These are phyloP conservation scores for Druon quercuslanigerum DNA, from an alignment of 1,140 invertebrate genomes.

Conservation along the genomic window DNA sequence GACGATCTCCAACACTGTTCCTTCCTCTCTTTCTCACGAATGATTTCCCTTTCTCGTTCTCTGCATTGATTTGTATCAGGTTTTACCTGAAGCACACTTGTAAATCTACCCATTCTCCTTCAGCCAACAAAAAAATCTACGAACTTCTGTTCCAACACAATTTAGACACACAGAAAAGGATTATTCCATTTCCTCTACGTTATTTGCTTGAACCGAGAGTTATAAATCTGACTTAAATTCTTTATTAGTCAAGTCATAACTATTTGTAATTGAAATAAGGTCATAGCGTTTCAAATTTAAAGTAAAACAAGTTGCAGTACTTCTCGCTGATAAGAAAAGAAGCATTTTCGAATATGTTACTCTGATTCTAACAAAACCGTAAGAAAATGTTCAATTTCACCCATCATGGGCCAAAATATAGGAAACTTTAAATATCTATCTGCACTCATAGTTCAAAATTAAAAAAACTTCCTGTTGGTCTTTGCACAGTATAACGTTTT, in stretches of 20 bases:
- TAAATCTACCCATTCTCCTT: slow-evolving; percentile 55
- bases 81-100: slow-evolving; percentile 59
- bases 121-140: background rate
- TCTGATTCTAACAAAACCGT: too few species aligned
- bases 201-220: background rate
- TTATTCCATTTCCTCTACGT: background rate
- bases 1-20: slow-evolving; percentile 60
- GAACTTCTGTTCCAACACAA: background rate
- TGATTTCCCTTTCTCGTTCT: slow-evolving; percentile 48
- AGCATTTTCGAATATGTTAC: too few species aligned
- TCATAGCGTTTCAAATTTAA: too few species aligned
- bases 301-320: too few species aligned
- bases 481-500: too few species aligned
- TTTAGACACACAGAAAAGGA: background rate
- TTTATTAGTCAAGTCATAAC: background rate
- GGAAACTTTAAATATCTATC: too few species aligned
- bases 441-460: too few species aligned
- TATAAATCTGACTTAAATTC: background rate
- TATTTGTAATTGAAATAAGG: too few species aligned
- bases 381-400: too few species aligned
- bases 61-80: slow-evolving; percentile 69
- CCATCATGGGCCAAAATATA: too few species aligned
- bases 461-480: too few species aligned
- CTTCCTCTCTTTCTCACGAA: slow-evolving; percentile 33
- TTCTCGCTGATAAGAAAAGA: too few species aligned